Evolutionary conservation across 2,888 invertebrate species (phyloP).

Genomic region (Diloba caeruleocephala): DNA sequence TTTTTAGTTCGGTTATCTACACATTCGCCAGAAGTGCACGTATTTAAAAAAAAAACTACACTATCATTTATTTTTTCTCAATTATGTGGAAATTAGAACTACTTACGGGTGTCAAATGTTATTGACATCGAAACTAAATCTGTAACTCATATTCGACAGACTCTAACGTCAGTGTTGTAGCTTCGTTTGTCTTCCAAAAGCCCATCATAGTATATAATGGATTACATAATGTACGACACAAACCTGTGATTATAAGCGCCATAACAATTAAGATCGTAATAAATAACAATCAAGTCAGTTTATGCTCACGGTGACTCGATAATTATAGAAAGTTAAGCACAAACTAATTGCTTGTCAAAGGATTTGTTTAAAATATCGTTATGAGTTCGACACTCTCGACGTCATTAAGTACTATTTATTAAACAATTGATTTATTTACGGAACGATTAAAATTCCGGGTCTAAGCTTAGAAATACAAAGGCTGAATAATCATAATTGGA

Average conservation of each 20-base stretch:
- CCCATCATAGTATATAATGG: background rate
- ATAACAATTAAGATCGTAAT: constrained; percentile 27
- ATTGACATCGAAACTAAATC: too few species aligned
- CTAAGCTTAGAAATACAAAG: too few species aligned
- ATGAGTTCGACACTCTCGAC: background rate
- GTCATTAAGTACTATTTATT: too few species aligned
- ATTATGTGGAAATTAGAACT: too few species aligned
- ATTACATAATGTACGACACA: background rate
- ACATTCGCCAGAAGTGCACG: too few species aligned
- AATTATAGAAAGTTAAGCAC: constrained; percentile 50
- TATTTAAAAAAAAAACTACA: too few species aligned
- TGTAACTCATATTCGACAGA: background rate
- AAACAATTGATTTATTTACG: constrained; percentile 12
- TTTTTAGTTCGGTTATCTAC: constrained; percentile 2
- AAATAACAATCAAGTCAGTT: constrained; percentile 37
- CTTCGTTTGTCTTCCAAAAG: too few species aligned
- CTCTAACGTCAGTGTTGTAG: background rate
- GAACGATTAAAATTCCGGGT: background rate
- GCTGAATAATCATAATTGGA: too few species aligned
- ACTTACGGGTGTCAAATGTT: too few species aligned
- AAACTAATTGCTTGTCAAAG: constrained; percentile 27
- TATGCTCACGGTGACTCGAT: constrained; percentile 11
- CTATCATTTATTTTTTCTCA: too few species aligned
- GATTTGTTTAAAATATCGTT: constrained; percentile 38
- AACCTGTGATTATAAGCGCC: constrained; percentile 6